Evolutionary conservation across 2,113 vertebrate species (phyloP), one percentile per base, ranked within the genome.

Genomic region (Poeciliopsis turrubarensis): DNA sequence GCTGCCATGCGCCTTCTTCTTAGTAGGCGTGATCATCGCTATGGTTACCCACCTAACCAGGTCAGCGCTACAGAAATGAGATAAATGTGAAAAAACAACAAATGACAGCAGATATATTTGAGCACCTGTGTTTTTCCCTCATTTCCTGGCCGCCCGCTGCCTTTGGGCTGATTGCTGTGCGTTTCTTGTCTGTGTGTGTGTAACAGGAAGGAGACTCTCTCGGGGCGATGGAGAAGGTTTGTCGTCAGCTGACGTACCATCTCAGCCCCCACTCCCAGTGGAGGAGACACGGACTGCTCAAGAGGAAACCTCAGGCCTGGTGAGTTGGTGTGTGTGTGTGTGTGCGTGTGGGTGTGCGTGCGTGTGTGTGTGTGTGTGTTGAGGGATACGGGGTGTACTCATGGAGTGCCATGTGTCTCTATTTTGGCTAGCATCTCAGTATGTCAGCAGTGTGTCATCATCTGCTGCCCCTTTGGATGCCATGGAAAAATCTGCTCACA

Each of bases 241-340:
- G 98, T 91, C 92, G 97, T 68, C 98, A 99, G 94, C 95, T 99
- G 93, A 98, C 97, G 26, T 99, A 99, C 89, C 98, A 99, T 90
- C 97, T 99, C 78, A 99, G 98, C 92, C 98, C 98, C 0, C 98
- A 99, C 87, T 97, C 97, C 0, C 97, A 96, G 93, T 98, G 97
- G 96, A 95, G 96, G 86, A 95, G 96, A 47, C 97, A 96, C 61
- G 97, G 98, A 67, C 93, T 98, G 76, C 92, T 96, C 70, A 98
- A 97, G 94, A 96, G 97, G 94, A 99, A 99, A 87, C 97, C 97
- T 0, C 98, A 98, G 92, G 94, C 96, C 74, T 98, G 97, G 98
- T 99, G 93, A 97, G 97, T 64, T 31, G n/a, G 1, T 47, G 31
- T 17, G 41, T 17, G 14, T 44, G 3, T 44, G 41, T 44, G 12